Conservation (phyloP, 2,797 vertebrate species). For the Alcedo atthis region DNA sequence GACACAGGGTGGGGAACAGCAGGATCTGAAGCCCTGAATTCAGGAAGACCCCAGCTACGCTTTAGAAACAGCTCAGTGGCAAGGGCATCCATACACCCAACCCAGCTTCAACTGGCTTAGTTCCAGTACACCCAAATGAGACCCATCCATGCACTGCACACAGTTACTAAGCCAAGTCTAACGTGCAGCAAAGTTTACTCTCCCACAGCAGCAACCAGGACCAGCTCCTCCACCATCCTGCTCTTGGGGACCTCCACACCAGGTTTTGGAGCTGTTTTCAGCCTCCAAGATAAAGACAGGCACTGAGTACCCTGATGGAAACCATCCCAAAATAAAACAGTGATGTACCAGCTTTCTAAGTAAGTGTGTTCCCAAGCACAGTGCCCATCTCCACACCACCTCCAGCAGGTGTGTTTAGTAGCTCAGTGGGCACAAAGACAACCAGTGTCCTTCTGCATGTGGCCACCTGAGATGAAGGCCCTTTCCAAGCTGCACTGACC, state of each 20-base stretch:
- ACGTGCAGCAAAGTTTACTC: neutral
- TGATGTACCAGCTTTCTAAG: neutral
- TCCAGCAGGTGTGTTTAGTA: neutral
- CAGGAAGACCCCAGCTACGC: neutral
- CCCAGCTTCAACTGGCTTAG: neutral
- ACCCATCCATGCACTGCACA: neutral
- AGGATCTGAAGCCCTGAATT: neutral
- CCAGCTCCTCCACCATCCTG: neutral
- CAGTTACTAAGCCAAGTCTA: neutral
- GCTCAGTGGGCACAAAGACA: neutral
- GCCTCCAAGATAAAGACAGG: neutral
- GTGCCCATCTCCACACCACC: too few species aligned
- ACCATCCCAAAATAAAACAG: neutral
- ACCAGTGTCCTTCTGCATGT: neutral
- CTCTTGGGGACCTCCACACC: neutral
- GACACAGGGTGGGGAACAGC: neutral
- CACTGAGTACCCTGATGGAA: neutral
- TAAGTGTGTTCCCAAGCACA: rapidly evolving
- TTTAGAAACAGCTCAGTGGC: neutral
- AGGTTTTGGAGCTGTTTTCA: neutral
- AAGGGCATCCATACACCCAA: neutral
- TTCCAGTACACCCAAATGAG: slow-evolving; percentile 25
- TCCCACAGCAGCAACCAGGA: neutral
- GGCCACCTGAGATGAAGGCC: neutral
- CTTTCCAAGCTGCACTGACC: neutral